These are phyloP conservation scores for Cephus spinipes DNA, from an alignment of 2,888 invertebrate genomes.

Conservation along the genomic window DNA sequence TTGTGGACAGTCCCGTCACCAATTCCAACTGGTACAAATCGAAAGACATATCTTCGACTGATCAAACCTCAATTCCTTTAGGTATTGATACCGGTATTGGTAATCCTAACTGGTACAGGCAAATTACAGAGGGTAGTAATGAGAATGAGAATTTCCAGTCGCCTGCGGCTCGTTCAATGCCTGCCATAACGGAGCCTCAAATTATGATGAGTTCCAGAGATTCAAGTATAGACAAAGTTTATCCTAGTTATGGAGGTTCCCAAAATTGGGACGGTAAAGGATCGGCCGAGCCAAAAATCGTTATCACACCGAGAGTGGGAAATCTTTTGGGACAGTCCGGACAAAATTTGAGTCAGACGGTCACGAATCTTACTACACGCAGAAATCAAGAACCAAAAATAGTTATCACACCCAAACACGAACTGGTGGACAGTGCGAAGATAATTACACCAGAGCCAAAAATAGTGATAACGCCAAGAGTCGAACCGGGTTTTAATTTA, in stretches of 20 bases:
- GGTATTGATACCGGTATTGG: slow-evolving; percentile 42
- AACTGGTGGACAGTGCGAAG: slow-evolving; percentile 8
- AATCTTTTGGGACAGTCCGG: slow-evolving; percentile 46
- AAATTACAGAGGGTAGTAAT: neutral
- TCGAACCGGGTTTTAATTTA: neutral
- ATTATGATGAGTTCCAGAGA: slow-evolving; percentile 31
- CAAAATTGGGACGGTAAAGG: slow-evolving; percentile 19
- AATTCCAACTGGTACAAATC: slow-evolving; percentile 57
- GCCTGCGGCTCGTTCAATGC: neutral
- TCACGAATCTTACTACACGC: slow-evolving; percentile 28
- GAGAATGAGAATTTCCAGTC: neutral
- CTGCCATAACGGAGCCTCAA: slow-evolving; percentile 27
- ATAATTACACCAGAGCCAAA: slow-evolving; percentile 29
- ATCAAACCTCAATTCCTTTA: slow-evolving; percentile 71
- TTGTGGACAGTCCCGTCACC: slow-evolving; percentile 36
- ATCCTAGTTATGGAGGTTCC: neutral
- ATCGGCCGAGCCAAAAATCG: slow-evolving; percentile 47
- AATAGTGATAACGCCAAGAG: slow-evolving; percentile 21
- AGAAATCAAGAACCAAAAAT: slow-evolving; percentile 31
- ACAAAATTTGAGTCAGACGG: slow-evolving; percentile 36
- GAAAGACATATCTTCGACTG: slow-evolving; percentile 71
- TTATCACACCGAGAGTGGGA: slow-evolving; percentile 50
- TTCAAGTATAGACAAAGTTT: slow-evolving; percentile 22
- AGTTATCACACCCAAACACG: slow-evolving; percentile 20
- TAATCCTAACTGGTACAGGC: slow-evolving; percentile 29